phyloP scores from a whole-genome alignment of 2,797 vertebrate species.

The Buphagus erythrorhynchus region DNA sequence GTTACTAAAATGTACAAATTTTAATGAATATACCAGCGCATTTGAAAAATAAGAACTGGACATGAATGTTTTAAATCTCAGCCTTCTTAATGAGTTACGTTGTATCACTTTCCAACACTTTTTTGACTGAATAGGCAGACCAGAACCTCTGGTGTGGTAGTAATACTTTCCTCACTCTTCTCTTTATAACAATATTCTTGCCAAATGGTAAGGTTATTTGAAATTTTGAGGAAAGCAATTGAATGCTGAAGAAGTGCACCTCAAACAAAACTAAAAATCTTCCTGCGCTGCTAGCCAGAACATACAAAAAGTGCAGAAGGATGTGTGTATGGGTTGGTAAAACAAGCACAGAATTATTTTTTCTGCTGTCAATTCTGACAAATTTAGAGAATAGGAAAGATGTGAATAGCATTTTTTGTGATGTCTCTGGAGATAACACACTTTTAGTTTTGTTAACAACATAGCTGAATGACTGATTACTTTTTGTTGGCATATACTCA shows the following conservation, averaged over 20 bases:
- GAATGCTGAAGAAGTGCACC: not conserved
- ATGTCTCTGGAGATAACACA: constrained; percentile 40
- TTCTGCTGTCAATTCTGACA: not conserved
- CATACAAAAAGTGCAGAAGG: not conserved
- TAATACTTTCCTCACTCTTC: not conserved
- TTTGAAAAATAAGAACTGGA: not conserved
- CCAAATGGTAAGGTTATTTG: not conserved
- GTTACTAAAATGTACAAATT: not conserved
- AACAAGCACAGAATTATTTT: not conserved
- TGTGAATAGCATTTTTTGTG: not conserved
- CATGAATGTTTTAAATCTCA: not conserved
- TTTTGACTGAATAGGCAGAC: not conserved
- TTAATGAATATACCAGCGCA: not conserved
- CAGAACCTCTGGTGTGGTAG: not conserved
- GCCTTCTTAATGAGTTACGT: not conserved
- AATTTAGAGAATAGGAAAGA: constrained; percentile 1
- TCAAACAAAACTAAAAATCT: not conserved
- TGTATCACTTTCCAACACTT: not conserved
- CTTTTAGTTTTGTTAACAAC: constrained; percentile 54
- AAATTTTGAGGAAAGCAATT: not conserved
- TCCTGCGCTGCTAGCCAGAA: not conserved
- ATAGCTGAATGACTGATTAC: constrained; percentile 14
- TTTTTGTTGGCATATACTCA: constrained; percentile 34
- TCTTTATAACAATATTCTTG: not conserved
- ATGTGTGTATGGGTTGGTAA: not conserved